Percentiles rank a stretch among this genome's conserved stretches.
These are phyloP conservation scores for Pammene fasciana DNA, from an alignment of 2,888 invertebrate genomes.

Conservation along the genomic window DNA sequence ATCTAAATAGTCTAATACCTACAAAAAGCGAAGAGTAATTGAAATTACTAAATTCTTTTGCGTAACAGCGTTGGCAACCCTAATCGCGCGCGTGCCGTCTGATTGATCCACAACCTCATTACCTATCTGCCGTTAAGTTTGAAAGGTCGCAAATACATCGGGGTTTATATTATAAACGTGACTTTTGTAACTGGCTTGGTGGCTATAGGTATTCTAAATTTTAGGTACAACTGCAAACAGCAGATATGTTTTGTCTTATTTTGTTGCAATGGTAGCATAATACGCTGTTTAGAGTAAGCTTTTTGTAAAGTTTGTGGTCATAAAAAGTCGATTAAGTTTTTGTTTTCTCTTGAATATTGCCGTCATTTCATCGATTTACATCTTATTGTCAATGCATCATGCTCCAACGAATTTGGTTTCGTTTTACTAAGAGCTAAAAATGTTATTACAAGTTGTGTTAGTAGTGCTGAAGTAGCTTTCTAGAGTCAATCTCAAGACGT, in stretches of 20 bases:
- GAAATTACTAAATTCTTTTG: slow-evolving; percentile 21
- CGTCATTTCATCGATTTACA: too few species aligned
- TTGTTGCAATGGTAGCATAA: not conserved
- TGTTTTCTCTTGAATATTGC: too few species aligned
- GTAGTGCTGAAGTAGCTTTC: too few species aligned
- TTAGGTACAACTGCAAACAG: slow-evolving; percentile 5
- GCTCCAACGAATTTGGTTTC: too few species aligned
- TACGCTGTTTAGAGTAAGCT: not conserved
- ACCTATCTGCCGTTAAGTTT: slow-evolving; percentile 44
- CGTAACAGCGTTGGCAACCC: slow-evolving; percentile 40
- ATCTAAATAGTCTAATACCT: slow-evolving; percentile 26
- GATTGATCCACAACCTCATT: slow-evolving; percentile 66
- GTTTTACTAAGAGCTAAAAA: too few species aligned
- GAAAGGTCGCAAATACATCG: slow-evolving; percentile 48
- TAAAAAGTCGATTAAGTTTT: too few species aligned
- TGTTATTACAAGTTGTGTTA: too few species aligned
- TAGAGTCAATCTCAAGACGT: too few species aligned
- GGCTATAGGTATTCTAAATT: slow-evolving; percentile 14
- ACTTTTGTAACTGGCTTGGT: slow-evolving; percentile 52
- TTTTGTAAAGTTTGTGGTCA: too few species aligned
- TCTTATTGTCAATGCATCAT: too few species aligned
- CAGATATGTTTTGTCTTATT: not conserved
- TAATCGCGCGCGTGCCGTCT: slow-evolving; percentile 63
- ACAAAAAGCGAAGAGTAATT: slow-evolving; percentile 32
- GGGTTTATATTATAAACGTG: slow-evolving; percentile 46